A percentile compares a stretch with the other conserved stretches of the same genome.
Conservation (phyloP, 2,797 vertebrate species). For the Dicrostonyx torquatus region DNA sequence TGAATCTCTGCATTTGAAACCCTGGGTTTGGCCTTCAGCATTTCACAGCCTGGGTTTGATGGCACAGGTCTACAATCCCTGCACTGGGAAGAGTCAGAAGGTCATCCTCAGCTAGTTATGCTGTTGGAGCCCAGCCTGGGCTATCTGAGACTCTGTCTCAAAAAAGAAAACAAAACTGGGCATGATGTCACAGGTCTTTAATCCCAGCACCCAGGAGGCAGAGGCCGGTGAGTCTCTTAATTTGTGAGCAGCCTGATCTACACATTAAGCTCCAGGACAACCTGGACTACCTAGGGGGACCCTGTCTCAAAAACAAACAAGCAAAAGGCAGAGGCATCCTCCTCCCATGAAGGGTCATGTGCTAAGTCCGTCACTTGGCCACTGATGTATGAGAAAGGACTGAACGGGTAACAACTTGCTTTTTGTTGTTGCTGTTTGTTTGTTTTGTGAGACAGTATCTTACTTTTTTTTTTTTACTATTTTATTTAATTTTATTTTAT, state of each 20-base stretch:
- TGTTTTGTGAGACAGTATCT: neutral
- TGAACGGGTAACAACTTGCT: neutral
- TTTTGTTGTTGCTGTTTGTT: neutral
- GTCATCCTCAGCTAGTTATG: neutral
- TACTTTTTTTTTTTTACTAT: neutral
- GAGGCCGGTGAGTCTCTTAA: neutral
- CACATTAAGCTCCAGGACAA: neutral
- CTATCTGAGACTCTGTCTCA: neutral
- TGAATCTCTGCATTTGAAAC: neutral
- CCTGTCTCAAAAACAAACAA: too few relatives aligned
- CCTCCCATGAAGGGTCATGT: neutral
- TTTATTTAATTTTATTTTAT: neutral
- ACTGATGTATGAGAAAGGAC: neutral
- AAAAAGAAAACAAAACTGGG: neutral
- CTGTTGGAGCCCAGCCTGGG: neutral
- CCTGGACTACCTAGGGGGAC: neutral
- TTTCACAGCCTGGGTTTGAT: neutral
- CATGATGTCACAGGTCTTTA: neutral
- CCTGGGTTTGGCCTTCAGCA: neutral
- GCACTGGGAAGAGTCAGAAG: neutral
- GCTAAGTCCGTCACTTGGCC: neutral
- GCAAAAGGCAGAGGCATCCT: neutral
- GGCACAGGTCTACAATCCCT: neutral
- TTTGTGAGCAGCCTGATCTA: neutral
- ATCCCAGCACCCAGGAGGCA: neutral